These are phyloP conservation scores for Phragmatobia fuliginosa DNA, from an alignment of 2,888 invertebrate genomes.

Conservation along the genomic window DNA sequence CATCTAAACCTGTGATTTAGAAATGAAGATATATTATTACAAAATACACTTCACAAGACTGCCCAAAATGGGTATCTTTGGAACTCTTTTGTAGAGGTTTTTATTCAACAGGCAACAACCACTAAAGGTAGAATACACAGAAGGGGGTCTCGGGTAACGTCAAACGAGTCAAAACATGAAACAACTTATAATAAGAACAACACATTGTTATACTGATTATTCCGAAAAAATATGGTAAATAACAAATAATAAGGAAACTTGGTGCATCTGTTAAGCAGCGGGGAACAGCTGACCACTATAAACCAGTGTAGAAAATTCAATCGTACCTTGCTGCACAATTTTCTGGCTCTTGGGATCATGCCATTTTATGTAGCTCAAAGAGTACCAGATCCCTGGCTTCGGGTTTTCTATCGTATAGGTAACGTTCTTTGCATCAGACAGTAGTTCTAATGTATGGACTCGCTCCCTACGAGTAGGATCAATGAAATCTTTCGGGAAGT, in stretches of 20 bases:
- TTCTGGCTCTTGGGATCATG: constrained; percentile 90
- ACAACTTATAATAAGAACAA: no score
- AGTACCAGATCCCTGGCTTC: constrained; percentile 92
- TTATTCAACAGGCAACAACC: no score
- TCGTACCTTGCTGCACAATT: constrained; percentile 91
- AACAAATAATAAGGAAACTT: no score
- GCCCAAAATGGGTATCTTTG: no score
- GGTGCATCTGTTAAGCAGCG: no score
- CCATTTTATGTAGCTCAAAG: constrained; percentile 92
- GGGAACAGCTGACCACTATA: neutral
- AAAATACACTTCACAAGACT: neutral
- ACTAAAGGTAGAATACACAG: no score
- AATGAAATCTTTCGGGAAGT: constrained; percentile 90
- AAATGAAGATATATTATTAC: constrained; percentile 23
- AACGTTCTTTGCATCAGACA: constrained; percentile 87
- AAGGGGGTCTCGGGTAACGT: no score
- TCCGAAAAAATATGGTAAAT: no score
- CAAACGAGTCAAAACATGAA: no score
- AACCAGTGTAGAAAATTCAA: neutral
- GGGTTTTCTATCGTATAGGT: constrained; percentile 89
- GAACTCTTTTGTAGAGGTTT: no score
- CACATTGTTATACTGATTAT: no score
- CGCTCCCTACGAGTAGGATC: constrained; percentile 76
- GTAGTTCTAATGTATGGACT: constrained; percentile 86
- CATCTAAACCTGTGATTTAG: constrained; percentile 88